Evolutionary conservation across 2,888 invertebrate species (phyloP).

Genomic region (Melikaiella ostensackeni): DNA sequence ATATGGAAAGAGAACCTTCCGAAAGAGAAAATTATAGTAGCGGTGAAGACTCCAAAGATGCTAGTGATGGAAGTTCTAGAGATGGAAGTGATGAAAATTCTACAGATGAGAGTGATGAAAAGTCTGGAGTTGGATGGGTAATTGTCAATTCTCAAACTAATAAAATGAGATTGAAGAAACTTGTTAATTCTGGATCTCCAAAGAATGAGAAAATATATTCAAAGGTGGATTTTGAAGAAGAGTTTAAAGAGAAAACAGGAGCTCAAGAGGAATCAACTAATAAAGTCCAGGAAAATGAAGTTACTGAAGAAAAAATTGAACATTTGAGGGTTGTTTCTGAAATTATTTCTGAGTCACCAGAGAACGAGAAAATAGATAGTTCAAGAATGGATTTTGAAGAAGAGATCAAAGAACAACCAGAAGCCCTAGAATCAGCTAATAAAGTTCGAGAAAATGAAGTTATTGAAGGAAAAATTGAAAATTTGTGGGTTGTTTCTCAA

Average conservation of each 20-base stretch:
- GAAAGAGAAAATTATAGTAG: too few species aligned
- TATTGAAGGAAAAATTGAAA: too few species aligned
- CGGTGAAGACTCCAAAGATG: not conserved
- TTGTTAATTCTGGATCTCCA: not conserved
- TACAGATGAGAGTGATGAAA: not conserved
- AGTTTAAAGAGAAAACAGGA: not conserved
- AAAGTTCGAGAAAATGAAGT: too few species aligned
- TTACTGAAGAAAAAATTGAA: not conserved
- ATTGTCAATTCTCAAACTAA: slow-evolving; percentile 6
- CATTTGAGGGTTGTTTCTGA: not conserved
- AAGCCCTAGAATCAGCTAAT: too few species aligned
- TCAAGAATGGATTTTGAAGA: too few species aligned
- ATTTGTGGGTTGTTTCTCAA: too few species aligned
- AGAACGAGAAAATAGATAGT: too few species aligned
- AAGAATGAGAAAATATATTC: not conserved
- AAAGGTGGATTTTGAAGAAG: not conserved
- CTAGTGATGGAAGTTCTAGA: not conserved
- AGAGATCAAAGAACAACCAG: too few species aligned
- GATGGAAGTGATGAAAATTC: too few species aligned
- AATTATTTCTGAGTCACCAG: too few species aligned
- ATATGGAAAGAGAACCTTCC: too few species aligned
- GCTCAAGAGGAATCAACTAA: not conserved
- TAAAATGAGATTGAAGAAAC: not conserved
- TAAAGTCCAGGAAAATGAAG: not conserved
- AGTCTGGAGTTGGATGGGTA: not conserved